Conservation (phyloP, 1,140 invertebrate species). For the Drosophila nasuta region DNA sequence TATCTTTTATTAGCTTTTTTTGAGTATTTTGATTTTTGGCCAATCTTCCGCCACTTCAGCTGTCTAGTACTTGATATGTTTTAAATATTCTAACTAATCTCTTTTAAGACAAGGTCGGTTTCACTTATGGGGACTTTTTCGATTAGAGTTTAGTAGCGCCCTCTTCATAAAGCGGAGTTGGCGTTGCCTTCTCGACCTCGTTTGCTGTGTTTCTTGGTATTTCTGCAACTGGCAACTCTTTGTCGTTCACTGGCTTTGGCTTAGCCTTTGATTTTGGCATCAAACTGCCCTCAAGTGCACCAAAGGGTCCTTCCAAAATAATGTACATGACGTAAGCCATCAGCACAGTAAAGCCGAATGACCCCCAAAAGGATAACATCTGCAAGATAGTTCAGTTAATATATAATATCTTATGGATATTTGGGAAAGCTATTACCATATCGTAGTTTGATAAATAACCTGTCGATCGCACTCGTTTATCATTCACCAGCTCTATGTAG, state of each 20-base stretch:
- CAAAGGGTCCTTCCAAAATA: constrained; percentile 59
- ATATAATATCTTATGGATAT: no score
- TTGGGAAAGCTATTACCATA: constrained; percentile 40
- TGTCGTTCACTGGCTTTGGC: background rate
- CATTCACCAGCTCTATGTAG: constrained; percentile 48
- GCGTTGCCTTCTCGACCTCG: background rate
- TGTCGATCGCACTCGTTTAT: constrained; percentile 30
- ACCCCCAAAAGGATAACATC: constrained; percentile 61
- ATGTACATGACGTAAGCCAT: constrained; percentile 55
- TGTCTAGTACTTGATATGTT: background rate
- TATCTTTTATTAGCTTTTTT: background rate
- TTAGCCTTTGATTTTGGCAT: background rate
- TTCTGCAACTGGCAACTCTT: background rate
- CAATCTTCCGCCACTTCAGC: background rate
- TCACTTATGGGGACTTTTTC: background rate
- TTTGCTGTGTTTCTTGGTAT: background rate
- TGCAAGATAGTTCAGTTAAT: background rate
- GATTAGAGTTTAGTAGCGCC: background rate
- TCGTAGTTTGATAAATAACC: constrained; percentile 55
- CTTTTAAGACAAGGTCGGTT: background rate
- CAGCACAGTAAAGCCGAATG: constrained; percentile 56
- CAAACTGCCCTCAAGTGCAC: constrained; percentile 37
- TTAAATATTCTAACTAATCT: background rate
- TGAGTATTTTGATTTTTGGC: background rate
- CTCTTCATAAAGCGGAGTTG: background rate